These are phyloP conservation scores for Neosilurus mollespiculum DNA, from an alignment of 2,797 vertebrate species.

Conservation along the genomic window DNA sequence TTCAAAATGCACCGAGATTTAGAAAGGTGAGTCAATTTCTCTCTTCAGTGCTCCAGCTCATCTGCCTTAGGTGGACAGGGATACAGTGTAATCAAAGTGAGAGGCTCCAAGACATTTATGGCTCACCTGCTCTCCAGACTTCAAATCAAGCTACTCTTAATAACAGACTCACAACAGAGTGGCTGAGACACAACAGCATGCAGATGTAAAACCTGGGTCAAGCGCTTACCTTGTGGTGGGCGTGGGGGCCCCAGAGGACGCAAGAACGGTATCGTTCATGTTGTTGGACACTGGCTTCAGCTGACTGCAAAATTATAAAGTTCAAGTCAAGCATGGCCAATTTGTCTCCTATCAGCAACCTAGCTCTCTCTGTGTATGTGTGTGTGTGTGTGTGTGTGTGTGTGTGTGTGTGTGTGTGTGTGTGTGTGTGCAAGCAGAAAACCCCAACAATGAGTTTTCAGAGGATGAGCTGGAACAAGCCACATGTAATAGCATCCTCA, in stretches of 20 bases:
- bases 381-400: not conserved
- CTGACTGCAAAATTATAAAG: conserved; percentile 77
- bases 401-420: not conserved
- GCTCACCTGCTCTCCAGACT: conserved; percentile 17
- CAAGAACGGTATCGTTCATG: conserved; percentile 89
- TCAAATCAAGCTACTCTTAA: conserved; percentile 39
- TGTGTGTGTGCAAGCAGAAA: not conserved
- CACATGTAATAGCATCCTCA: conserved; percentile 42
- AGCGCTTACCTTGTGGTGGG: conserved; percentile 87
- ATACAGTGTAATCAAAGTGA: conserved; percentile 17
- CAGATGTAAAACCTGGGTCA: conserved; percentile 46
- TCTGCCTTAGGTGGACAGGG: conserved; percentile 40
- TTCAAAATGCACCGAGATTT: conserved; percentile 20
- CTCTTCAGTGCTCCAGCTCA: conserved; percentile 43
- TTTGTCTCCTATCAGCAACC: conserved; percentile 7
- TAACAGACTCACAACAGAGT: conserved; percentile 44
- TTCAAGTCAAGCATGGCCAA: conserved; percentile 56
- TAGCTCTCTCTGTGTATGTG: not conserved
- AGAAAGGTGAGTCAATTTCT: conserved; percentile 45
- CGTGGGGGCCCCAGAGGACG: conserved; percentile 86
- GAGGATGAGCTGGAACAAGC: conserved; percentile 9
- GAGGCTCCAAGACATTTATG: conserved; percentile 28
- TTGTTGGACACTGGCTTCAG: conserved; percentile 75
- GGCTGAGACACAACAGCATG: conserved; percentile 46
- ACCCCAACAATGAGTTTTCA: not conserved